phyloP scores from a whole-genome alignment of 2,888 invertebrate species.

The Terebella lapidaria region DNA sequence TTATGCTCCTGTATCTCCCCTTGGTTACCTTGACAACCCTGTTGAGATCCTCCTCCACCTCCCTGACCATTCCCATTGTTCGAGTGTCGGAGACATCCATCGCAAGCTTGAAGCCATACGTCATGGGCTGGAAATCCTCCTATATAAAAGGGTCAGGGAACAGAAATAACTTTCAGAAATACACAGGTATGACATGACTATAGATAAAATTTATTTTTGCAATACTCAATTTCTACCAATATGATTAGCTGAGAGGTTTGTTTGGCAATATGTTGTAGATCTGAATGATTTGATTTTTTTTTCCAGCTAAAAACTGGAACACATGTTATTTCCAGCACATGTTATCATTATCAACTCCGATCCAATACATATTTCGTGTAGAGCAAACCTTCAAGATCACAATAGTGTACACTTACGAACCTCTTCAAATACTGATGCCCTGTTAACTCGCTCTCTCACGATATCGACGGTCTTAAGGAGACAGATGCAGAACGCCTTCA shows the following conservation, averaged over 20 bases:
- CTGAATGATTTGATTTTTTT: too few species aligned
- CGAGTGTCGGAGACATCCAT: constrained; percentile 77
- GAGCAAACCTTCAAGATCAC: too few species aligned
- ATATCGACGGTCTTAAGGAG: constrained; percentile 84
- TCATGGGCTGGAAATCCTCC: constrained; percentile 92
- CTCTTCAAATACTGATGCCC: constrained; percentile 51
- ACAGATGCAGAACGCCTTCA: constrained; percentile 81
- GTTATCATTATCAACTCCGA: too few species aligned
- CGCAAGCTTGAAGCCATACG: constrained; percentile 80
- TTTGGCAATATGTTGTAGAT: too few species aligned
- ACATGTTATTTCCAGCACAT: too few species aligned
- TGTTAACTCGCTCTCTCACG: constrained; percentile 68
- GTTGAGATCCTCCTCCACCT: constrained; percentile 78
- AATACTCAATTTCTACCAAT: too few species aligned
- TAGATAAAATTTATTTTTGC: too few species aligned
- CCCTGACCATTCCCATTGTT: constrained; percentile 75
- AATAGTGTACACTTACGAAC: constrained; percentile 26
- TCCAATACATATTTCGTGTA: too few species aligned
- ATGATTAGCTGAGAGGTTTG: too few species aligned
- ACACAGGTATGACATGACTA: too few species aligned
- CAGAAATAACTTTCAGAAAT: not conserved
- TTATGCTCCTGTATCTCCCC: too few species aligned
- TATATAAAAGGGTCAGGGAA: constrained; percentile 46
- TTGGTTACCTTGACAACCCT: constrained; percentile 37
- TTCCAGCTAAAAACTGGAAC: too few species aligned